Conservation (phyloP, 2,888 invertebrate species). For the Polydrusus cervinus region DNA sequence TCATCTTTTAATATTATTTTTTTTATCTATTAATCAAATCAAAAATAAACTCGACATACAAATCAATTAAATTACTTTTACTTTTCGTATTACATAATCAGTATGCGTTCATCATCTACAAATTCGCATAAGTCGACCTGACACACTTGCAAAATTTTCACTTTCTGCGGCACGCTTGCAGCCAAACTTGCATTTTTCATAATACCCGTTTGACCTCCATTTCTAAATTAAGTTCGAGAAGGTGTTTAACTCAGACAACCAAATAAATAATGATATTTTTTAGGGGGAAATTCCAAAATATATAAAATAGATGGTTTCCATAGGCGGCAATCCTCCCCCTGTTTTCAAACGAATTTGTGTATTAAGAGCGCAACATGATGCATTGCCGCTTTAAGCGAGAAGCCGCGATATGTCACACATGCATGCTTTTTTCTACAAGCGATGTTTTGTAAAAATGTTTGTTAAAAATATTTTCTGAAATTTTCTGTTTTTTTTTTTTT, state of each 20-base stretch:
- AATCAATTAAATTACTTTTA: conserved; percentile 56
- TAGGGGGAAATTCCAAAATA: no score
- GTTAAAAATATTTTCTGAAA: no score
- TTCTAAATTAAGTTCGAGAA: conserved; percentile 26
- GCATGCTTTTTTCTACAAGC: no score
- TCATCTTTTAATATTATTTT: conserved; percentile 11
- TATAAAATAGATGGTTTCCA: no score
- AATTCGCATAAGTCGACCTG: conserved; percentile 44
- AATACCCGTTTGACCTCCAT: conserved; percentile 44
- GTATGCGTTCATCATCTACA: conserved; percentile 48
- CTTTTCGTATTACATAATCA: conserved; percentile 50
- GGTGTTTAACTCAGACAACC: conserved; percentile 4
- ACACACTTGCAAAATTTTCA: conserved; percentile 58
- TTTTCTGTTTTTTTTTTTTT: no score
- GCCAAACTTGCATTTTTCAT: conserved; percentile 44
- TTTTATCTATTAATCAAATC: conserved; percentile 32
- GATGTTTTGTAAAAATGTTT: no score
- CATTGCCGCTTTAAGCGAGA: no score
- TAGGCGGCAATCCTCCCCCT: no score
- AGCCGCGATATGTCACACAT: no score
- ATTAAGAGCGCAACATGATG: no score
- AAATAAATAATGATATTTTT: background rate
- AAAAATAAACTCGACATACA: conserved; percentile 23
- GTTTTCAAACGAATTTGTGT: no score
- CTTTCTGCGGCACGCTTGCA: conserved; percentile 42